A percentile compares a stretch with the other conserved stretches of the same genome.
Evolutionary conservation across 1,140 invertebrate species (phyloP).

Genomic region (Drosophila busckii): DNA sequence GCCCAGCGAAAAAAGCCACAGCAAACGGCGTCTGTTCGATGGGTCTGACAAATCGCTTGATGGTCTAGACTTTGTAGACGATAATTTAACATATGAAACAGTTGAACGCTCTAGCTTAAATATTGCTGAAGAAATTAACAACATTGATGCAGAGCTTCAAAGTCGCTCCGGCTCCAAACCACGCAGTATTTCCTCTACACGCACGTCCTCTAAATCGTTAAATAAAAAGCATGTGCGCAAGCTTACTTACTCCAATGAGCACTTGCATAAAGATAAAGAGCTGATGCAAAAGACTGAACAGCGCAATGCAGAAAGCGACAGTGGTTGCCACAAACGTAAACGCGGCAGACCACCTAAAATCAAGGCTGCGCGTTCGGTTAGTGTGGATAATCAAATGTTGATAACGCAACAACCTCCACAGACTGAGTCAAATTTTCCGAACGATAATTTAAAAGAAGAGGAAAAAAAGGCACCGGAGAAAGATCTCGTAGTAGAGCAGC

Average conservation of each 20-base stretch:
- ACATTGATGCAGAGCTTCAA: slow-evolving; percentile 52
- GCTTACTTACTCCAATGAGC: slow-evolving; percentile 52
- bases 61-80: slow-evolving; percentile 17
- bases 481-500: no score
- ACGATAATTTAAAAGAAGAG: no score
- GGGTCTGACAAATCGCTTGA: background rate
- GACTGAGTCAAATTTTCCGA: no score
- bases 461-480: no score
- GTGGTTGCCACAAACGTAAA: slow-evolving; percentile 10
- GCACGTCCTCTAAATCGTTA: slow-evolving; percentile 19
- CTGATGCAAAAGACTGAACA: background rate
- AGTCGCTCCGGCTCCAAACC: slow-evolving; percentile 49
- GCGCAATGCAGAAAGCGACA: slow-evolving; percentile 31
- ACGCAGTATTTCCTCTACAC: slow-evolving; percentile 41
- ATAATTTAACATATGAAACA: slow-evolving; percentile 38
- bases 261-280: slow-evolving; percentile 27
- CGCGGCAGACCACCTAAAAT: background rate
- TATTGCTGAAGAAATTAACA: slow-evolving; percentile 44
- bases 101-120: slow-evolving; percentile 43
- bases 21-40: background rate
- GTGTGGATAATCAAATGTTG: no score
- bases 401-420: no score
- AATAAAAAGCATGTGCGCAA: slow-evolving; percentile 42
- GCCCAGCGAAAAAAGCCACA: slow-evolving; percentile 2
- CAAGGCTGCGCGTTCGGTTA: no score